These are phyloP conservation scores for Drosophila hamatofila DNA, from an alignment of 2,888 invertebrate species.

Conservation along the genomic window DNA sequence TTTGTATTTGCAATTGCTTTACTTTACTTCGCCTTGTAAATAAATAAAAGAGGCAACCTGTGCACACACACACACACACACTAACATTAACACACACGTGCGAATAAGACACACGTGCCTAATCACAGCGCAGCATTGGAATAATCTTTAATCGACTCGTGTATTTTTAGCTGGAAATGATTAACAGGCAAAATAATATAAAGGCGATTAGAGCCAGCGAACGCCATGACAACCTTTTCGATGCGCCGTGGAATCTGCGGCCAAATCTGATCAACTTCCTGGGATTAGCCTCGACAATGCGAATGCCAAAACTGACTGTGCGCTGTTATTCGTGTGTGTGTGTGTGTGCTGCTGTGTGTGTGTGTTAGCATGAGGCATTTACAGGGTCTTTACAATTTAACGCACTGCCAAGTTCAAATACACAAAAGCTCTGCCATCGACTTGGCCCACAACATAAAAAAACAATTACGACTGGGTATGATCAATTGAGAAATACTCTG, in stretches of 20 bases:
- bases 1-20: constrained; percentile 75
- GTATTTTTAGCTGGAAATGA: constrained; percentile 64
- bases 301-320: constrained; percentile 45
- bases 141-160: constrained; percentile 61
- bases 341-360: constrained; percentile 20
- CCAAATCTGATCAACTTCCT: constrained; percentile 72
- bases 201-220: constrained; percentile 31
- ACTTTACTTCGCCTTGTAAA: constrained; percentile 57
- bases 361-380: constrained; percentile 51
- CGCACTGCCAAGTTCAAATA: constrained; percentile 80
- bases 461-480: constrained; percentile 8
- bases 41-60: constrained; percentile 40
- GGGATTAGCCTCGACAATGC: constrained; percentile 66
- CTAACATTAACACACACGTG: background rate
- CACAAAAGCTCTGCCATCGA: constrained; percentile 67
- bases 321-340: constrained; percentile 20
- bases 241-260: constrained; percentile 60
- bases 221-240: constrained; percentile 21
- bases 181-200: constrained; percentile 40
- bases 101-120: constrained; percentile 67
- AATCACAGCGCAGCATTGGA: constrained; percentile 74
- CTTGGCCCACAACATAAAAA: constrained; percentile 48
- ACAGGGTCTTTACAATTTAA: constrained; percentile 75
- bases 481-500: background rate
- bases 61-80: constrained; percentile 3